Evolutionary conservation across 2,888 invertebrate species (phyloP).

Genomic region (Poecilobothrus nobilitatus): DNA sequence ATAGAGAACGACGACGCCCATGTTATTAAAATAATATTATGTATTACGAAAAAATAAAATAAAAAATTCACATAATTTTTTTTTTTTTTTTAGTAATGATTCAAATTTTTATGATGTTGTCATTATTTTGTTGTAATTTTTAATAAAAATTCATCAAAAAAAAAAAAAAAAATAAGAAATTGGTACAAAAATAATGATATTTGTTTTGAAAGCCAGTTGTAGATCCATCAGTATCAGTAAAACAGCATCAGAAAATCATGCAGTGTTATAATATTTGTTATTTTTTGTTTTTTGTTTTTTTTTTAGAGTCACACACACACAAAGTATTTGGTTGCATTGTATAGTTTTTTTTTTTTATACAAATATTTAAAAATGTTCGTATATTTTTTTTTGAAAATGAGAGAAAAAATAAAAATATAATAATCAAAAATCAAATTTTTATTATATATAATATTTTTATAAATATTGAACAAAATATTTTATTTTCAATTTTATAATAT

Average conservation of each 20-base stretch:
- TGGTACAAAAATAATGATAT: background rate
- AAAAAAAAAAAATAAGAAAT: no score
- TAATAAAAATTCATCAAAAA: no score
- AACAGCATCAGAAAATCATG: background rate
- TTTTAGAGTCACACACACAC: background rate
- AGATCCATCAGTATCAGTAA: constrained; percentile 6
- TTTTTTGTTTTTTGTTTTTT: background rate
- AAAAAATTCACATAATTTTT: background rate
- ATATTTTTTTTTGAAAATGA: background rate
- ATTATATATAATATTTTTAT: background rate
- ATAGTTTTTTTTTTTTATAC: background rate
- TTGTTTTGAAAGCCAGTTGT: background rate
- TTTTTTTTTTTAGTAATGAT: background rate
- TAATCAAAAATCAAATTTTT: constrained; percentile 4
- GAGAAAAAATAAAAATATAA: background rate
- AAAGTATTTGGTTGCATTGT: background rate
- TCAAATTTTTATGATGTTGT: background rate
- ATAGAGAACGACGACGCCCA: no score
- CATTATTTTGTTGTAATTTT: no score
- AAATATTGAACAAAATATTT: background rate
- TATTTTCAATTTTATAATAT: background rate
- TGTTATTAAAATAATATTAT: no score
- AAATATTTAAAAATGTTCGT: no score
- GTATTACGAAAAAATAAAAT: no score
- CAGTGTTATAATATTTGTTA: background rate